Evolutionary conservation across 2,113 vertebrate genomes (phyloP).

Genomic region (Pipra filicauda): DNA sequence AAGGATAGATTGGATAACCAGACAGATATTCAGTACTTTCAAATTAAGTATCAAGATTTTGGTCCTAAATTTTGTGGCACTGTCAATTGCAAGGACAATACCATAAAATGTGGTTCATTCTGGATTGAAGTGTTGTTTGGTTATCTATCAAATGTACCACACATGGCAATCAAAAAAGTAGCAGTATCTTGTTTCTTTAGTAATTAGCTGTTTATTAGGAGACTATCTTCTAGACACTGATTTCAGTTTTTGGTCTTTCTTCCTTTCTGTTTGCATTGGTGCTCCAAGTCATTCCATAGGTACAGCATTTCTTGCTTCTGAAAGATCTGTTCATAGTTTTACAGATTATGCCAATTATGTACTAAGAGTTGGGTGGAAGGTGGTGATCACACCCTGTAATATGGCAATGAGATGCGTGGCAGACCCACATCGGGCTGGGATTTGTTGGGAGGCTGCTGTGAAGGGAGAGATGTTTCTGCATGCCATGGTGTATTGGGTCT

Average conservation of each 20-base stretch:
- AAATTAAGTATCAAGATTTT: background rate
- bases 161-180: background rate
- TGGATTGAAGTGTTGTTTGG: background rate
- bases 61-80: background rate
- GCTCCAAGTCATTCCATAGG: background rate
- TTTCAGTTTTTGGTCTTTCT: rapidly evolving
- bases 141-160: background rate
- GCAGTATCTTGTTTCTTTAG: background rate
- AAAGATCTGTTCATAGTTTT: rapidly evolving
- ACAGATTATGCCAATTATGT: background rate
- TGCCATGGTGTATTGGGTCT: too few species aligned
- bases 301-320: background rate
- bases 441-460: background rate
- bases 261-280: background rate
- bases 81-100: background rate
- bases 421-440: background rate
- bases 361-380: background rate
- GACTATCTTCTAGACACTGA: background rate
- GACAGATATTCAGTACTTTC: background rate
- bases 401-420: rapidly evolving
- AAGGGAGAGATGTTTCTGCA: background rate
- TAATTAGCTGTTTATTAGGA: background rate
- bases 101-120: background rate
- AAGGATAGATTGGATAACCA: background rate
- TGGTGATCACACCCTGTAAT: rapidly evolving